Evolutionary conservation across 2,888 invertebrate species (phyloP).

Genomic region (Halictus ligatus): DNA sequence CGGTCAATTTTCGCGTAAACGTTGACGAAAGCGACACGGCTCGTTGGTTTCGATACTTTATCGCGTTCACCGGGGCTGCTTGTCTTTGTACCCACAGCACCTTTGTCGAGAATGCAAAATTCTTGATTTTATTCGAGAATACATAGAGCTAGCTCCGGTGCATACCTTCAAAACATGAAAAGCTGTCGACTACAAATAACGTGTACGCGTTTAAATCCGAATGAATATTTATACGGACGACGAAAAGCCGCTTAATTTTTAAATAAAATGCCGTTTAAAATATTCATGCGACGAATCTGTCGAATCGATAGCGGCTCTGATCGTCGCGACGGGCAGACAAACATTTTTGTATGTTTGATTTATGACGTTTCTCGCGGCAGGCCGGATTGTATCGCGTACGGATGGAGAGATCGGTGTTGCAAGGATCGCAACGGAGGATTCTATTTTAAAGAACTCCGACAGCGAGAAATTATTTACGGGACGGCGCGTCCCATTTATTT

Average conservation of each 20-base stretch:
- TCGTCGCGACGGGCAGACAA: not conserved
- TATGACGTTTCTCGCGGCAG: not conserved
- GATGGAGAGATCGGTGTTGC: not conserved
- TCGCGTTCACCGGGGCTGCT: not conserved
- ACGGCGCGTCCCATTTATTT: conserved; percentile 48
- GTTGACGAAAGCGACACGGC: not conserved
- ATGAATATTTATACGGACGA: not conserved
- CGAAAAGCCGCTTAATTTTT: not conserved
- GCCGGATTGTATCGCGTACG: not conserved
- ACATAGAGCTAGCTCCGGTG: not conserved
- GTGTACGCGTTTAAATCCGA: too few relatives aligned
- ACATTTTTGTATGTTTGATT: not conserved
- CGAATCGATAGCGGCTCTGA: not conserved
- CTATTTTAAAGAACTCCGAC: conserved; percentile 38
- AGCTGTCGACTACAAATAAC: too few relatives aligned
- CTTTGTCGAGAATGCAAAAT: not conserved
- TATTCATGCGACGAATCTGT: not conserved
- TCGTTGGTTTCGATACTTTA: not conserved
- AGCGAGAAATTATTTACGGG: conserved; percentile 48
- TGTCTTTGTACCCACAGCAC: too few relatives aligned
- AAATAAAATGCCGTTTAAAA: not conserved
- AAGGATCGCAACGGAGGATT: conserved; percentile 25
- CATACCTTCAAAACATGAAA: too few relatives aligned
- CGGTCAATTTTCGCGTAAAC: not conserved
- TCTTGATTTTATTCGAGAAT: not conserved